phyloP scores from a whole-genome alignment of 2,888 invertebrate species.

The Clepsis dumicolana region DNA sequence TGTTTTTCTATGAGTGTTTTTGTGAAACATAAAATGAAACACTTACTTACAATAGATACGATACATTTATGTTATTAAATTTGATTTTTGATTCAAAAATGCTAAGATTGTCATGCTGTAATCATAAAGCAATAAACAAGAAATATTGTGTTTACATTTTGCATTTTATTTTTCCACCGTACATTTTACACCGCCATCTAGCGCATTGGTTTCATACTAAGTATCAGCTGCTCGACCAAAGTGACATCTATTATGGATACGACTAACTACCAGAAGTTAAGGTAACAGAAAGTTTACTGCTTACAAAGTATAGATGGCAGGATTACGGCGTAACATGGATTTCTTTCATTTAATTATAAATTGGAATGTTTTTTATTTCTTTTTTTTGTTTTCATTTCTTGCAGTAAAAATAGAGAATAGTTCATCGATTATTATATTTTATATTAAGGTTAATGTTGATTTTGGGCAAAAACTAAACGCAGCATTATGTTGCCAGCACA shows the following conservation, averaged over 20 bases:
- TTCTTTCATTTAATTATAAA: not conserved
- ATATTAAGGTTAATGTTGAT: not conserved
- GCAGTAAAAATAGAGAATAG: not conserved
- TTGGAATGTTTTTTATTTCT: not conserved
- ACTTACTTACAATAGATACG: too few species aligned
- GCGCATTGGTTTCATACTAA: not conserved
- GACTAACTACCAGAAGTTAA: not conserved
- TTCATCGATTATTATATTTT: too few species aligned
- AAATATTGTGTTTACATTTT: too few species aligned
- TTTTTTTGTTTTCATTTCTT: too few species aligned
- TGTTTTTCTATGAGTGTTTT: too few species aligned
- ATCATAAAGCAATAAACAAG: too few species aligned
- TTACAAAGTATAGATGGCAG: conserved; percentile 18
- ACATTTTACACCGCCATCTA: conserved; percentile 22
- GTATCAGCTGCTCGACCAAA: not conserved
- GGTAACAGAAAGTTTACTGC: not conserved
- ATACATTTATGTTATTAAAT: too few species aligned
- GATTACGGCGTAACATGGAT: not conserved
- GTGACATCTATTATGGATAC: conserved; percentile 8
- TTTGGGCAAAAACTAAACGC: conserved; percentile 26
- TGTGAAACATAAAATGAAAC: too few species aligned
- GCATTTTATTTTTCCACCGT: not conserved
- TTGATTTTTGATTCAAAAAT: too few species aligned
- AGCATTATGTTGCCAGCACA: not conserved
- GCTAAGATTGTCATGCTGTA: too few species aligned